Conservation (phyloP, 1,140 invertebrate species). For the Steinernema khuongi region DNA sequence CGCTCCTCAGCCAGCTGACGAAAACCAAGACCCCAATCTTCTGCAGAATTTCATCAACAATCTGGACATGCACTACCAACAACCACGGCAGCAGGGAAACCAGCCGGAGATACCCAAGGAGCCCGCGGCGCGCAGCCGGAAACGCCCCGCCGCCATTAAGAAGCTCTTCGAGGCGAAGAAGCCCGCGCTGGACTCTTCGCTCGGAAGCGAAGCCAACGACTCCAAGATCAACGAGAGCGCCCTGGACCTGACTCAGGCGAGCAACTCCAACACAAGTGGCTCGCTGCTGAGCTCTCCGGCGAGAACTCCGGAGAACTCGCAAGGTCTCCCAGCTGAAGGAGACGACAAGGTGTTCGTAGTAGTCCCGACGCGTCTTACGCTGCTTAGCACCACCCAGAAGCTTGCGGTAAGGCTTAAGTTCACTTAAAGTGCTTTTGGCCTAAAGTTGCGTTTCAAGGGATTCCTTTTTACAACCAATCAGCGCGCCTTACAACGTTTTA, state of each 20-base stretch:
- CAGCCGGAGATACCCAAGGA: constrained; percentile 1
- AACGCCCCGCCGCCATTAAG: background rate
- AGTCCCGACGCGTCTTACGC: background rate
- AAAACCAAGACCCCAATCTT: too few species aligned
- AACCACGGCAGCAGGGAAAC: too few species aligned
- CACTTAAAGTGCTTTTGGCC: too few species aligned
- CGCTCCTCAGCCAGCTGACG: too few species aligned
- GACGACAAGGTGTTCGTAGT: background rate
- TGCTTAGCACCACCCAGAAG: background rate
- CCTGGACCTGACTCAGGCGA: background rate
- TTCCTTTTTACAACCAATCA: too few species aligned
- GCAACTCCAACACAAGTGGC: background rate
- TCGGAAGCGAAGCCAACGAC: background rate
- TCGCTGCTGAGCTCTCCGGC: background rate
- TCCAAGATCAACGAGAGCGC: background rate
- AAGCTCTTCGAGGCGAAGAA: background rate
- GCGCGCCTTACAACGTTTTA: too few species aligned
- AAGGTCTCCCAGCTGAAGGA: background rate
- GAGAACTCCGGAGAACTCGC: background rate
- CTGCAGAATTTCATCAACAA: too few species aligned
- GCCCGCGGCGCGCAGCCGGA: background rate
- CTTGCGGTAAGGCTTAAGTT: too few species aligned
- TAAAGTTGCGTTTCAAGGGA: too few species aligned
- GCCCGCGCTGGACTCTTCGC: background rate
- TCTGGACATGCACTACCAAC: too few species aligned